A percentile compares a stretch with the other conserved stretches of the same genome.
Conservation (phyloP, 2,113 vertebrate genomes). For the Bolborhynchus lineola region DNA sequence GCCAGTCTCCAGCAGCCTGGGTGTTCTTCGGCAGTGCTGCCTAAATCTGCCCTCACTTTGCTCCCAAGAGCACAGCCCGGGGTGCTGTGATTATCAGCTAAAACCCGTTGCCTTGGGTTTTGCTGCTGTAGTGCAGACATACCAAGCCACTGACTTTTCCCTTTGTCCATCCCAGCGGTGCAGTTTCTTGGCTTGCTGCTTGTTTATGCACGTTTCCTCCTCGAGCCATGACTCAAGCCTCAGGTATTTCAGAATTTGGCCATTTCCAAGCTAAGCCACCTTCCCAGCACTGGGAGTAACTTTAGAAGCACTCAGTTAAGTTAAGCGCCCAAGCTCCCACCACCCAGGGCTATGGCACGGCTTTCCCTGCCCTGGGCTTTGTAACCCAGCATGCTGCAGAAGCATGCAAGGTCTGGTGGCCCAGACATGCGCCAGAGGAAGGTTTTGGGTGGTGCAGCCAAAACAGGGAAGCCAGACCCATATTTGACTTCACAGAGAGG, state of each 20-base stretch:
- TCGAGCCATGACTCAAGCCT: not conserved
- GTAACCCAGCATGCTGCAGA: not conserved
- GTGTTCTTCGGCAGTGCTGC: not conserved
- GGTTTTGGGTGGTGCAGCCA: not conserved
- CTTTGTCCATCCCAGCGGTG: not conserved
- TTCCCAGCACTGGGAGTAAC: not conserved
- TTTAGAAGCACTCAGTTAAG: not conserved
- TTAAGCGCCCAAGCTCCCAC: rapidly evolving
- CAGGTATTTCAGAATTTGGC: slow-evolving; percentile 40
- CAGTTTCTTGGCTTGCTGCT: slow-evolving; percentile 41
- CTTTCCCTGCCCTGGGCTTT: not conserved
- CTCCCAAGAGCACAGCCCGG: not conserved
- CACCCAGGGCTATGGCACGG: rapidly evolving
- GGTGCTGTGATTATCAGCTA: not conserved
- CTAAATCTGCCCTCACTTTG: not conserved
- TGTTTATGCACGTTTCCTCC: slow-evolving; percentile 23
- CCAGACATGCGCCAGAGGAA: not conserved
- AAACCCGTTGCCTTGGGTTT: not conserved
- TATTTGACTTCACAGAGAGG: not conserved
- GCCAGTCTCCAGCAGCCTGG: not conserved
- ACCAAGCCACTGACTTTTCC: not conserved
- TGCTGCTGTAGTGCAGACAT: not conserved
- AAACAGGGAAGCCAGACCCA: not conserved
- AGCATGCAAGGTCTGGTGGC: not conserved
- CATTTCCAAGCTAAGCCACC: not conserved